A percentile compares a stretch with the other conserved stretches of the same genome.
Conservation (phyloP, 2,797 vertebrate genomes). For the Eulemur coronatus region DNA sequence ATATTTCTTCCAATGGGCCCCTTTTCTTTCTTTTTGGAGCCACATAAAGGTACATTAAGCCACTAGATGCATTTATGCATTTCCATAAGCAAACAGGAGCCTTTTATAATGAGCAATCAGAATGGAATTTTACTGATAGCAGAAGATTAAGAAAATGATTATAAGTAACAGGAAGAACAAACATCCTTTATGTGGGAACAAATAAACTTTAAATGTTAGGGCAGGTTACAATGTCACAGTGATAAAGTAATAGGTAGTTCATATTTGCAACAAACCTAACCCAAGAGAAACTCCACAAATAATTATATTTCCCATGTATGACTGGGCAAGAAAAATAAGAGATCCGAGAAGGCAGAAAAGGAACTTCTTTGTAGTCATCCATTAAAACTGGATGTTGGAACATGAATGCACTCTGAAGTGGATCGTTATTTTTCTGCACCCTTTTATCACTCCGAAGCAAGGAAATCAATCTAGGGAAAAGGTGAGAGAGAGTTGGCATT, state of each 20-base stretch:
- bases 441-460: not conserved
- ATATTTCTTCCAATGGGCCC: not conserved
- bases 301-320: not conserved
- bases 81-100: slow-evolving; percentile 12
- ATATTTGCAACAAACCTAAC: slow-evolving; percentile 24
- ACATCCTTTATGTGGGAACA: slow-evolving; percentile 35
- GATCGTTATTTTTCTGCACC: not conserved
- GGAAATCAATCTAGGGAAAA: slow-evolving; percentile 18
- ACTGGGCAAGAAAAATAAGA: not conserved
- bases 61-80: not conserved
- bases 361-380: not conserved
- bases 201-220: slow-evolving; percentile 50
- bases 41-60: not conserved
- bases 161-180: slow-evolving; percentile 47
- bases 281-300: not conserved
- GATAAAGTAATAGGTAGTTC: slow-evolving; percentile 45
- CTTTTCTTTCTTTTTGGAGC: not conserved
- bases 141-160: slow-evolving; percentile 53
- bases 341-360: not conserved
- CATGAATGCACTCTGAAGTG: not conserved
- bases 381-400: not conserved
- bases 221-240: not conserved
- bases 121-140: not conserved
- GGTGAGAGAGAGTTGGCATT: not conserved
- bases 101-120: not conserved